phyloP scores from a whole-genome alignment of 1,140 invertebrate species.

The Aphelenchoides besseyi region DNA sequence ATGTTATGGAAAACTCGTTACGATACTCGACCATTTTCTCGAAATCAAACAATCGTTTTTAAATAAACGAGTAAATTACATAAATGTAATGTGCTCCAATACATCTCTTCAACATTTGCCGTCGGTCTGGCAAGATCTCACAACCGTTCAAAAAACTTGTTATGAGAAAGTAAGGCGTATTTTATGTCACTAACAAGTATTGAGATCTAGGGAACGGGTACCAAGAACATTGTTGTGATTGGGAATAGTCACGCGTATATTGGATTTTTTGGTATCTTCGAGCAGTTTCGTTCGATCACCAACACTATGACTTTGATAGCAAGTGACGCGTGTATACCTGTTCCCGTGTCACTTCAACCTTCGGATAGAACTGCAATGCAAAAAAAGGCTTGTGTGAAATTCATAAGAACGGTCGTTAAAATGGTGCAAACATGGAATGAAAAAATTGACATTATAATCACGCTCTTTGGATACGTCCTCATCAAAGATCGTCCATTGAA shows the following conservation, averaged over 20 bases:
- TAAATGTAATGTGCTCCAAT: neutral
- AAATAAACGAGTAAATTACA: neutral
- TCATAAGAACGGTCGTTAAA: neutral
- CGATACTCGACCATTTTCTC: neutral
- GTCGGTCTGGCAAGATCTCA: neutral
- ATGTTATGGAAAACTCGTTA: constrained; percentile 12
- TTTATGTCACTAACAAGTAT: neutral
- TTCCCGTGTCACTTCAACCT: neutral
- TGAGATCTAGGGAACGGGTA: neutral
- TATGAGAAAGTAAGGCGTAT: neutral
- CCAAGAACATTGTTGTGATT: constrained; percentile 9
- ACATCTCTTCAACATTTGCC: neutral
- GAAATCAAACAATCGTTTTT: neutral
- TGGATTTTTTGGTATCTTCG: neutral
- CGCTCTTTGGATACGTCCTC: neutral
- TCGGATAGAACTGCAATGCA: neutral
- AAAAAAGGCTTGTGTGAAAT: neutral
- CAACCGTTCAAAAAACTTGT: neutral
- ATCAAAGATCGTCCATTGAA: neutral
- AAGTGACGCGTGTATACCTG: neutral
- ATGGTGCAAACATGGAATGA: neutral
- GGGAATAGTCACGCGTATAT: constrained; percentile 1
- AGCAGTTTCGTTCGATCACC: neutral
- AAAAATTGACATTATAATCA: neutral
- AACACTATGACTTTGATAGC: neutral